These are phyloP conservation scores for Ypsolopha scabrella DNA, from an alignment of 2,888 invertebrate species.

Conservation along the genomic window DNA sequence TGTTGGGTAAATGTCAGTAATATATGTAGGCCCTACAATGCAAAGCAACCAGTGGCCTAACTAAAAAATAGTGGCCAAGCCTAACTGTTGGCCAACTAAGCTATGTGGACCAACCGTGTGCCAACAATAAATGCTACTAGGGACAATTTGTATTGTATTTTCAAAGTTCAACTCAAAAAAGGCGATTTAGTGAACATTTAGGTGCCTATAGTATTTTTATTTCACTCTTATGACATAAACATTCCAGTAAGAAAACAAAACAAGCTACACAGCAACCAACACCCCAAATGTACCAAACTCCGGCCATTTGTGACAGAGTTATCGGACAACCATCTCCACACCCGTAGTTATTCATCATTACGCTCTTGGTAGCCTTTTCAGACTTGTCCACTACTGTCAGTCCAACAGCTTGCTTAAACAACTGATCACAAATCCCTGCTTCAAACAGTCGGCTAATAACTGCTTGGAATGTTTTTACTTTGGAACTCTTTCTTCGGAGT, in stretches of 20 bases:
- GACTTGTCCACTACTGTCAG: constrained; percentile 29
- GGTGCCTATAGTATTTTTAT: too few relatives aligned
- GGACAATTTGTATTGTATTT: too few relatives aligned
- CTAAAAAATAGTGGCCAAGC: too few relatives aligned
- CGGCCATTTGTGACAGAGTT: constrained; percentile 29
- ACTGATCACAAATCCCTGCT: constrained; percentile 36
- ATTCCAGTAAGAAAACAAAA: constrained; percentile 28
- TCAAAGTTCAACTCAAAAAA: too few relatives aligned
- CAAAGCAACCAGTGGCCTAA: too few relatives aligned
- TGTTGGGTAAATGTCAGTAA: too few relatives aligned
- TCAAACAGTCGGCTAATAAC: constrained; percentile 33
- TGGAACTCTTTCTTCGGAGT: constrained; percentile 25
- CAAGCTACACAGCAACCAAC: constrained; percentile 32
- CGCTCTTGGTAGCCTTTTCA: constrained; percentile 25
- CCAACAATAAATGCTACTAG: too few relatives aligned
- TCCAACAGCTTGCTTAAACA: constrained; percentile 40
- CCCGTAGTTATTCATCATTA: constrained; percentile 34
- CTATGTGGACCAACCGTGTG: too few relatives aligned
- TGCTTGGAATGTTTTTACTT: constrained; percentile 23
- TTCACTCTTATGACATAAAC: too few relatives aligned
- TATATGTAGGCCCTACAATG: too few relatives aligned
- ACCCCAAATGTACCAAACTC: constrained; percentile 36
- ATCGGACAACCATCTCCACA: constrained; percentile 43
- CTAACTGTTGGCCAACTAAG: too few relatives aligned
- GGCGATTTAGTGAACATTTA: too few relatives aligned